Conservation (phyloP, 2,113 vertebrate species). For the Entomyzon cyanotis region DNA sequence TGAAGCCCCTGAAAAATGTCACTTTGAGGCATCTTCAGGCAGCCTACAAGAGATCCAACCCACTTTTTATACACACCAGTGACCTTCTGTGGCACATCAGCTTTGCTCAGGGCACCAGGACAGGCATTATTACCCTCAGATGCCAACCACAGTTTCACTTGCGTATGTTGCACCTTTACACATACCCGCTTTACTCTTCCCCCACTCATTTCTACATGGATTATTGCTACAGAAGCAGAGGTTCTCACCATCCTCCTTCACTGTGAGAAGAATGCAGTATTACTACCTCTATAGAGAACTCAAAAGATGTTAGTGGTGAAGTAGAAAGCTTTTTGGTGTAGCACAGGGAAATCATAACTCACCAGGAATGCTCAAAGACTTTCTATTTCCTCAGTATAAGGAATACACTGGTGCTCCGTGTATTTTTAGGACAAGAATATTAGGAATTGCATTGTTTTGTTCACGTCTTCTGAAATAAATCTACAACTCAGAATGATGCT, state of each 20-base stretch:
- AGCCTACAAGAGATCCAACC: not conserved
- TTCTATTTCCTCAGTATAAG: not conserved
- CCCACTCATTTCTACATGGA: not conserved
- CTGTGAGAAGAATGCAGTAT: not conserved
- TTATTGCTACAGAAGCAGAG: not conserved
- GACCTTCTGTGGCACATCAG: not conserved
- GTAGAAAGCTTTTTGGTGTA: not conserved
- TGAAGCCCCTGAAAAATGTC: not conserved
- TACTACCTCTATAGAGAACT: not conserved
- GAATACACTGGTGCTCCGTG: too few relatives aligned
- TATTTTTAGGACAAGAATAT: not conserved
- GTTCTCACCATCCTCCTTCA: not conserved
- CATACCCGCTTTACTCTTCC: fast-evolving
- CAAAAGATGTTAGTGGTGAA: not conserved
- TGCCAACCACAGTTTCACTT: not conserved
- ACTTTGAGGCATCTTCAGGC: not conserved
- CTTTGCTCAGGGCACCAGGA: not conserved
- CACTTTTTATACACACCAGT: not conserved
- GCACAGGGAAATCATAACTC: not conserved
- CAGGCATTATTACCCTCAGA: not conserved
- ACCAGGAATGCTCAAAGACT: not conserved
- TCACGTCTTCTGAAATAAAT: not conserved
- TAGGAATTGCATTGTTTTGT: not conserved
- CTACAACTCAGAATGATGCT: not conserved
- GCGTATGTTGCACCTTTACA: not conserved